Percentiles rank a stretch among this genome's conserved stretches.
Evolutionary conservation across 2,888 invertebrate genomes (phyloP).

Genomic region (Hyalella azteca): DNA sequence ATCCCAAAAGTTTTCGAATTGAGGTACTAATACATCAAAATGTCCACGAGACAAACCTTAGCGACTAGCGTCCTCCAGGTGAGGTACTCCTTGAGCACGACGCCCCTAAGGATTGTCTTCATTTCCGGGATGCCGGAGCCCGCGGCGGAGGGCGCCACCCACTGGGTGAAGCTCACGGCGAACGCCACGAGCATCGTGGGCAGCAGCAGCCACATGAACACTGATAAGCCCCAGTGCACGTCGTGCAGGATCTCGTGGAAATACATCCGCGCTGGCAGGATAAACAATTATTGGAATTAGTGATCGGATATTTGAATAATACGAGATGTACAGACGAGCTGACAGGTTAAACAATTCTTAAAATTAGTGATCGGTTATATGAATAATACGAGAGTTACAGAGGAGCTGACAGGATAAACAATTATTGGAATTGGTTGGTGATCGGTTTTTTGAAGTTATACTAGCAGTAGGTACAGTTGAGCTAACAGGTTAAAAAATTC

Average conservation of each 20-base stretch:
- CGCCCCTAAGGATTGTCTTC: constrained; percentile 97
- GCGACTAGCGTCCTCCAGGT: constrained; percentile 73
- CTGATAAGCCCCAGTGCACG: constrained; percentile 71
- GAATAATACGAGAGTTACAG: too few relatives aligned
- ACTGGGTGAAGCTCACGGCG: constrained; percentile 94
- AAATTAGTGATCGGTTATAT: too few relatives aligned
- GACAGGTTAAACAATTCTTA: too few relatives aligned
- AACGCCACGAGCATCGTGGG: constrained; percentile 91
- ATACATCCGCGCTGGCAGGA: constrained; percentile 47
- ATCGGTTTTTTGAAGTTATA: too few relatives aligned
- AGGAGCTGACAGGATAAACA: too few relatives aligned
- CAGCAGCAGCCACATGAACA: constrained; percentile 90
- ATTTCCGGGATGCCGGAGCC: constrained; percentile 99
- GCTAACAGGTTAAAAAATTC: too few relatives aligned
- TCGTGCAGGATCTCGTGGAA: constrained; percentile 38
- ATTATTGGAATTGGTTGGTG: background rate
- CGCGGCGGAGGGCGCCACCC: constrained; percentile 92
- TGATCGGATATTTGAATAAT: too few relatives aligned
- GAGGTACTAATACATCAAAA: too few relatives aligned
- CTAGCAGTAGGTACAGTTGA: too few relatives aligned
- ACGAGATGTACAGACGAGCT: too few relatives aligned
- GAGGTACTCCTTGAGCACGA: constrained; percentile 95
- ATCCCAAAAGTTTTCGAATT: too few relatives aligned
- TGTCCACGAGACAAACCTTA: constrained; percentile 64
- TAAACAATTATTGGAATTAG: too few relatives aligned